Conservation (phyloP, 2,113 vertebrate species). For the Aramus guarauna region DNA sequence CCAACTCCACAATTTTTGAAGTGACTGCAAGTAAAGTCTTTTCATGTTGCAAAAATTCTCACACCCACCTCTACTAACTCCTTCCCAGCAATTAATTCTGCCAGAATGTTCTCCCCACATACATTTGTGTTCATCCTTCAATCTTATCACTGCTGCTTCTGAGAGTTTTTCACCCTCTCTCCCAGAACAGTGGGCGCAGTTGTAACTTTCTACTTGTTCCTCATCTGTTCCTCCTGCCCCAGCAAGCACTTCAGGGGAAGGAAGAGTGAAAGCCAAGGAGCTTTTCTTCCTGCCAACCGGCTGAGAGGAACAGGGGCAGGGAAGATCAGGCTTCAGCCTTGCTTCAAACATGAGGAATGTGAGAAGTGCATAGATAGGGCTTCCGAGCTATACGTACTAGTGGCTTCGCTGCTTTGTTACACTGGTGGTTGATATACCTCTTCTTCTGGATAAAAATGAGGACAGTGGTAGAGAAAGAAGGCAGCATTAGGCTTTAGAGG, state of each 20-base stretch:
- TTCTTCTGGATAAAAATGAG: not conserved
- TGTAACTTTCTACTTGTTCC: constrained; percentile 34
- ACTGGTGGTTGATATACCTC: fast-evolving
- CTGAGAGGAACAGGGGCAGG: not conserved
- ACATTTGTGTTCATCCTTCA: constrained; percentile 56
- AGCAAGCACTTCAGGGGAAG: not conserved
- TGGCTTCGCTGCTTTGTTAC: not conserved
- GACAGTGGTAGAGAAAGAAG: not conserved
- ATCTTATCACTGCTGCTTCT: not conserved
- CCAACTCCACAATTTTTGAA: constrained; percentile 47
- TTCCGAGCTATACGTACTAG: fast-evolving
- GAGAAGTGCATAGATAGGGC: not conserved
- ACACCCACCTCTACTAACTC: constrained; percentile 61
- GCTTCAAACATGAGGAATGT: not conserved
- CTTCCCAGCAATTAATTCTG: constrained; percentile 63
- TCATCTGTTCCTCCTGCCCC: not conserved
- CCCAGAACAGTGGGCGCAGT: not conserved
- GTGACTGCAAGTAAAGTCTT: constrained; percentile 54
- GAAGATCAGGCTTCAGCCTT: not conserved
- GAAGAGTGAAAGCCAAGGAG: not conserved
- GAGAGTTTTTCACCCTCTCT: not conserved
- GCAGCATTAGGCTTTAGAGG: not conserved
- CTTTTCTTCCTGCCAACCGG: not conserved
- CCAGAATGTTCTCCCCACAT: constrained; percentile 58
- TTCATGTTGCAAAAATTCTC: constrained; percentile 61